Evolutionary conservation across 2,888 invertebrate genomes (phyloP).

Genomic region (Yponomeuta sedellus): DNA sequence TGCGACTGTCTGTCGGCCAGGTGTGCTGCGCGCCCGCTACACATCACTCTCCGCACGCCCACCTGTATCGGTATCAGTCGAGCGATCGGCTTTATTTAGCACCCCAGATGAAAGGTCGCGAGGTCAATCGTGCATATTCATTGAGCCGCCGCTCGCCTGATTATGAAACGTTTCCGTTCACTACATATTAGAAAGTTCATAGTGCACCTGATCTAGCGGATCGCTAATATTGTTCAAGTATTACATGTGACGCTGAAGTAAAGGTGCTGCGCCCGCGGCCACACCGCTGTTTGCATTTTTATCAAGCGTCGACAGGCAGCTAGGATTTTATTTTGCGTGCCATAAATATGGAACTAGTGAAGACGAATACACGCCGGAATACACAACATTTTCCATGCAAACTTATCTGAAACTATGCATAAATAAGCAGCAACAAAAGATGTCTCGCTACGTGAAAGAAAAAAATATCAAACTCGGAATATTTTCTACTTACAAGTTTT

Average conservation of each 20-base stretch:
- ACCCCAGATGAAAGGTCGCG: background rate
- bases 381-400: conserved; percentile 61
- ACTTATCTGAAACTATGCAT: conserved; percentile 72
- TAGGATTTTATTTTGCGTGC: conserved; percentile 71
- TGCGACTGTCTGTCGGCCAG: conserved; percentile 64
- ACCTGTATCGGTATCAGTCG: conserved; percentile 30
- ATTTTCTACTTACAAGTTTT: conserved; percentile 21
- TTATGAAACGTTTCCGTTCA: background rate
- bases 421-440: conserved; percentile 56
- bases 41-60: conserved; percentile 21
- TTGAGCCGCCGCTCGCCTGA: background rate
- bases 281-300: conserved; percentile 71
- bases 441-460: conserved; percentile 28
- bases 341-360: conserved; percentile 69
- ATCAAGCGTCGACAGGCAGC: conserved; percentile 64
- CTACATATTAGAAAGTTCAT: too few relatives aligned
- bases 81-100: conserved; percentile 8
- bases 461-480: conserved; percentile 39
- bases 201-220: too few relatives aligned
- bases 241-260: background rate
- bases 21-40: conserved; percentile 48
- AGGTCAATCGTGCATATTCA: background rate
- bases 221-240: too few relatives aligned
- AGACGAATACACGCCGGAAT: conserved; percentile 54
- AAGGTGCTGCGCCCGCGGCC: conserved; percentile 44